Conservation (phyloP, 2,888 invertebrate genomes). For the Dasysyrphus tricinctus region DNA sequence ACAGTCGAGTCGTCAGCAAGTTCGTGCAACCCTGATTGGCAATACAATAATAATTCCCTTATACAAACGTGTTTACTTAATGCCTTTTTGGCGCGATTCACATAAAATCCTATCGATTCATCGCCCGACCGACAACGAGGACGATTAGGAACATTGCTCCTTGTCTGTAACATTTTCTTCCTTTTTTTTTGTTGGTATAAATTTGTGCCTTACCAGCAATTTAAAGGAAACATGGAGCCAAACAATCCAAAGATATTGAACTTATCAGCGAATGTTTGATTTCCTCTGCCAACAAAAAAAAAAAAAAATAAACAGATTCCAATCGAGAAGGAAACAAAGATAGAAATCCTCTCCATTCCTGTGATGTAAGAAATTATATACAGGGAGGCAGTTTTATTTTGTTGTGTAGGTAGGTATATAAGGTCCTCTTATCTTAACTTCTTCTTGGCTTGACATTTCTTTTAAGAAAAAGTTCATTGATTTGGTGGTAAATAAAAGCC, state of each 20-base stretch:
- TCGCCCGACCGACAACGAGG: slow-evolving; percentile 14
- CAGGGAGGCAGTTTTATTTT: slow-evolving; percentile 3
- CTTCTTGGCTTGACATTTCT: slow-evolving; percentile 37
- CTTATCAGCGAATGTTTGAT: slow-evolving; percentile 47
- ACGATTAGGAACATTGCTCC: slow-evolving; percentile 39
- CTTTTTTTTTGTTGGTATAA: neutral
- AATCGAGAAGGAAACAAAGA: slow-evolving; percentile 6
- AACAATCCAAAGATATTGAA: slow-evolving; percentile 42
- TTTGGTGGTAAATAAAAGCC: slow-evolving; percentile 44
- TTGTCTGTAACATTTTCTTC: slow-evolving; percentile 21
- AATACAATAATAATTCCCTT: neutral
- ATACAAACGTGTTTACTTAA: slow-evolving; percentile 10
- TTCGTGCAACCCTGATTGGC: neutral
- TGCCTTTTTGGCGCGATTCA: slow-evolving; percentile 30
- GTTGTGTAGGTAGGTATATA: neutral
- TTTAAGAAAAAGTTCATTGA: slow-evolving; percentile 28
- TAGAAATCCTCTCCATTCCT: slow-evolving; percentile 1
- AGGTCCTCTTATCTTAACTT: slow-evolving; percentile 22
- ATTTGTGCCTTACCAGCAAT: slow-evolving; percentile 35
- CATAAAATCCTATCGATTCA: slow-evolving; percentile 22
- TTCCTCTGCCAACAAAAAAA: slow-evolving; percentile 13
- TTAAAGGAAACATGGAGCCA: slow-evolving; percentile 25
- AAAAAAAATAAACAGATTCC: neutral
- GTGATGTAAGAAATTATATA: slow-evolving; percentile 20
- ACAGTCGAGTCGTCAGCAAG: neutral